Evolutionary conservation across 2,888 invertebrate species (phyloP).

Genomic region (Sphinx pinastri): DNA sequence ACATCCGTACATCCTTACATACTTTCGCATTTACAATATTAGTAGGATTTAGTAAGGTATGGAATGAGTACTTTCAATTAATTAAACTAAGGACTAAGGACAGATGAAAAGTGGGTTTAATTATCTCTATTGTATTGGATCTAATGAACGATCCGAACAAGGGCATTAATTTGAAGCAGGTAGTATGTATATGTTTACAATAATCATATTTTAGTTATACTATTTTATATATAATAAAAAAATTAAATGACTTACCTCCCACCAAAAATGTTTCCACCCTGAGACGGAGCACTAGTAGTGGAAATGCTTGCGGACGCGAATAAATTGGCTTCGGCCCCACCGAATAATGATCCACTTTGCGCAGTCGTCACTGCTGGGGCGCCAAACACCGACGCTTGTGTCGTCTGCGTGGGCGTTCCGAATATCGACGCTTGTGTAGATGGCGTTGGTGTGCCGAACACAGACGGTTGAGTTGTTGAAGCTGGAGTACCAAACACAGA

Average conservation of each 20-base stretch:
- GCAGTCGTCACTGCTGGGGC: slow-evolving; percentile 50
- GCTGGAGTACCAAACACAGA: slow-evolving; percentile 51
- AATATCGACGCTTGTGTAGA: slow-evolving; percentile 35
- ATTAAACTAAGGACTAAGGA: too few relatives aligned
- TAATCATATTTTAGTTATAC: too few relatives aligned
- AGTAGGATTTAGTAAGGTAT: too few relatives aligned
- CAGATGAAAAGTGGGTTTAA: too few relatives aligned
- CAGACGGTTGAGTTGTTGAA: slow-evolving; percentile 43
- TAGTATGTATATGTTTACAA: too few relatives aligned
- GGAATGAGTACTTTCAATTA: too few relatives aligned
- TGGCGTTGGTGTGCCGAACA: slow-evolving; percentile 26
- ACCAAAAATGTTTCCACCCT: slow-evolving; percentile 70
- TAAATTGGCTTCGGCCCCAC: slow-evolving; percentile 61
- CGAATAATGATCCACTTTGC: slow-evolving; percentile 63
- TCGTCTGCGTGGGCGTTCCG: slow-evolving; percentile 48
- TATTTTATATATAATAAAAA: too few relatives aligned
- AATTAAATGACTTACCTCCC: slow-evolving; percentile 53
- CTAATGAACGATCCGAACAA: too few relatives aligned
- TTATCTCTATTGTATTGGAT: too few relatives aligned
- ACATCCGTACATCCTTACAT: too few relatives aligned
- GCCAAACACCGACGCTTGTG: slow-evolving; percentile 44
- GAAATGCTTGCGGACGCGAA: slow-evolving; percentile 78
- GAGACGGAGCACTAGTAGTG: slow-evolving; percentile 64
- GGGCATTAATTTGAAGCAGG: too few relatives aligned
- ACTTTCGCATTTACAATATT: too few relatives aligned